Conservation (phyloP, 2,888 invertebrate genomes). For the Thecocarcelia acutangulata region DNA sequence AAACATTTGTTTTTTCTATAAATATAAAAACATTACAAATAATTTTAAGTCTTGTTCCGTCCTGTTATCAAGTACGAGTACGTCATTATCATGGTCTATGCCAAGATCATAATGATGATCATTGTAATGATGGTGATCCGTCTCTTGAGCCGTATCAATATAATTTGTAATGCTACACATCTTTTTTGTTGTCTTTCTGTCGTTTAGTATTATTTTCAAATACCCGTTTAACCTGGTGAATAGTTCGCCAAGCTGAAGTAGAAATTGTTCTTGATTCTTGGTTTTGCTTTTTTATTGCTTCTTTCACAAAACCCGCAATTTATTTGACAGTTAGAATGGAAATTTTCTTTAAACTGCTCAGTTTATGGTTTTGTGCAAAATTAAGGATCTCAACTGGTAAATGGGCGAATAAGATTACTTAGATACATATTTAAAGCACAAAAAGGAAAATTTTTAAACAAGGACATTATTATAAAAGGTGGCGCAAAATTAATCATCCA, state of each 20-base stretch:
- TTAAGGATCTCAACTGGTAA: too few species aligned
- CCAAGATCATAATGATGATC: constrained; percentile 1
- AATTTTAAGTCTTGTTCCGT: background rate
- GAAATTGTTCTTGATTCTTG: too few species aligned
- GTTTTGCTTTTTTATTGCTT: background rate
- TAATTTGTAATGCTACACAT: constrained; percentile 46
- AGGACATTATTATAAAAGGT: too few species aligned
- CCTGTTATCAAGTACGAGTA: constrained; percentile 30
- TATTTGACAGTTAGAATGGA: constrained; percentile 54
- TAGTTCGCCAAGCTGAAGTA: background rate
- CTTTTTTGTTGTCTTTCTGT: background rate
- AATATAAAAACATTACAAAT: background rate
- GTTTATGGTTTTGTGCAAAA: background rate
- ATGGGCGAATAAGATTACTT: too few species aligned
- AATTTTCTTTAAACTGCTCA: background rate
- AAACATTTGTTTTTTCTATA: constrained; percentile 2
- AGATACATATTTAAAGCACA: too few species aligned
- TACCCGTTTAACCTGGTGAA: background rate
- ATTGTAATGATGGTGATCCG: constrained; percentile 12
- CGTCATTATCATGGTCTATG: constrained; percentile 2
- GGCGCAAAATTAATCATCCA: too few species aligned
- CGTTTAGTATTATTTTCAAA: constrained; percentile 19
- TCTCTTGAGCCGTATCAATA: constrained; percentile 35
- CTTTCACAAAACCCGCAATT: constrained; percentile 31
- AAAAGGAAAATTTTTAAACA: too few species aligned